Conservation (phyloP, 2,113 vertebrate genomes). For the Lophius piscatorius region DNA sequence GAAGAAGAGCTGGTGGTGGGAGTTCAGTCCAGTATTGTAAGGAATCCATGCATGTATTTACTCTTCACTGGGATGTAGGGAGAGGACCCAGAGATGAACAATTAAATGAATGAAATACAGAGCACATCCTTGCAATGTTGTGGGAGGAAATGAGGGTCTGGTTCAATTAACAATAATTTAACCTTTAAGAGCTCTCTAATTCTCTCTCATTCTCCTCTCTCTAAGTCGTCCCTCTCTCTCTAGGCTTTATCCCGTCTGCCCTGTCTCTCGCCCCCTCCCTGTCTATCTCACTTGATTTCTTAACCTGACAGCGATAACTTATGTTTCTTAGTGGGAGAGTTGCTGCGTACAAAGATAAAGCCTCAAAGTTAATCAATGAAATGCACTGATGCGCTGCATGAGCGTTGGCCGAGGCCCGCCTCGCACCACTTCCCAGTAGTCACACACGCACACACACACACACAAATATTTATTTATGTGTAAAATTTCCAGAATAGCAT, state of each 20-base stretch:
- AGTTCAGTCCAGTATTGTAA: constrained; percentile 8
- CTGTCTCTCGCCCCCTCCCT: background rate
- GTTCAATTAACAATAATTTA: constrained; percentile 45
- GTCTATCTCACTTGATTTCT: constrained; percentile 23
- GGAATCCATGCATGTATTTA: background rate
- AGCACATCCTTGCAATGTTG: constrained; percentile 16
- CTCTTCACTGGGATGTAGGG: constrained; percentile 8
- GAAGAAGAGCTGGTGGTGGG: constrained; percentile 7
- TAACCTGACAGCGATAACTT: constrained; percentile 54
- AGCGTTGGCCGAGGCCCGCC: constrained; percentile 31
- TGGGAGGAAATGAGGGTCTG: constrained; percentile 37
- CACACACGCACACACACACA: too few relatives aligned
- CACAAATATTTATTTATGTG: too few relatives aligned
- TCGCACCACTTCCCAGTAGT: too few relatives aligned
- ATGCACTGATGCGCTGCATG: constrained; percentile 62
- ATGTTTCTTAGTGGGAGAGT: constrained; percentile 43
- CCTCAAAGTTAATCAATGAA: constrained; percentile 70
- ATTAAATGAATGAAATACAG: constrained; percentile 6
- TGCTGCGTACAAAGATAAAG: constrained; percentile 45
- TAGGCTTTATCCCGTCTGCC: background rate
- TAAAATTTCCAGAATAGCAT: too few relatives aligned
- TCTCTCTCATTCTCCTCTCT: constrained; percentile 7
- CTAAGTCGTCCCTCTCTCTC: constrained; percentile 15
- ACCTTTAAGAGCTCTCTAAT: constrained; percentile 38
- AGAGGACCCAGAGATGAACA: background rate